Evolutionary conservation across 1,140 invertebrate species (phyloP).

Genomic region (Zaprionus ghesquierei): DNA sequence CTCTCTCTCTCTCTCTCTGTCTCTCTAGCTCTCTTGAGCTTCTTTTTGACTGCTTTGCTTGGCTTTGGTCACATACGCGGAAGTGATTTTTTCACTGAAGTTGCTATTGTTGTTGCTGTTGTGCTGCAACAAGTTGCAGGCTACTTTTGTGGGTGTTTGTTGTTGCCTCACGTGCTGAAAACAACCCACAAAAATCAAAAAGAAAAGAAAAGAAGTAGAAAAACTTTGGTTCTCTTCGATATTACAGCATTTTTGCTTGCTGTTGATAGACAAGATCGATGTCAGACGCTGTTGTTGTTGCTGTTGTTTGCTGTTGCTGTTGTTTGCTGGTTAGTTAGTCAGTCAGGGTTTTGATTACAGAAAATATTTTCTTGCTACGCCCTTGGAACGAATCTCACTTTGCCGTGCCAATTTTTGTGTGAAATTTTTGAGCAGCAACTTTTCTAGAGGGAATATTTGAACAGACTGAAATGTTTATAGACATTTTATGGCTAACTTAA

Average conservation of each 20-base stretch:
- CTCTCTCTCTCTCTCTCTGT: constrained; percentile 16
- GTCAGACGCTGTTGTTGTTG: constrained; percentile 10
- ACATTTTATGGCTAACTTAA: not conserved
- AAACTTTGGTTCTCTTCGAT: constrained; percentile 12
- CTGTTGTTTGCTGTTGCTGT: constrained; percentile 7
- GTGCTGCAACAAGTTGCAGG: constrained; percentile 57
- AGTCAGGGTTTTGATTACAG: constrained; percentile 51
- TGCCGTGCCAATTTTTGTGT: constrained; percentile 43
- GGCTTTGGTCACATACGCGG: constrained; percentile 79
- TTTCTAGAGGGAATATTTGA: not conserved
- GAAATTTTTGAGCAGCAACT: constrained; percentile 29
- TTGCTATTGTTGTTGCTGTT: constrained; percentile 50
- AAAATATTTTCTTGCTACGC: constrained; percentile 45
- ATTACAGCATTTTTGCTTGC: constrained; percentile 37
- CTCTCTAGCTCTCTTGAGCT: too few species aligned
- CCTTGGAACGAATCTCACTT: constrained; percentile 65
- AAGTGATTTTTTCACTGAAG: constrained; percentile 78
- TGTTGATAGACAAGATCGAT: constrained; percentile 64
- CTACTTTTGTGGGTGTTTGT: constrained; percentile 62
- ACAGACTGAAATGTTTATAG: not conserved
- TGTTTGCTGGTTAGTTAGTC: constrained; percentile 50
- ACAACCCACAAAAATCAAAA: constrained; percentile 16
- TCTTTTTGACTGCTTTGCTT: constrained; percentile 59
- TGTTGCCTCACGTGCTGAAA: constrained; percentile 63
- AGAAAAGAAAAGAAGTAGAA: constrained; percentile 1